Evolutionary conservation across 2,888 invertebrate genomes (phyloP).

Genomic region (Odontomyia ornata): DNA sequence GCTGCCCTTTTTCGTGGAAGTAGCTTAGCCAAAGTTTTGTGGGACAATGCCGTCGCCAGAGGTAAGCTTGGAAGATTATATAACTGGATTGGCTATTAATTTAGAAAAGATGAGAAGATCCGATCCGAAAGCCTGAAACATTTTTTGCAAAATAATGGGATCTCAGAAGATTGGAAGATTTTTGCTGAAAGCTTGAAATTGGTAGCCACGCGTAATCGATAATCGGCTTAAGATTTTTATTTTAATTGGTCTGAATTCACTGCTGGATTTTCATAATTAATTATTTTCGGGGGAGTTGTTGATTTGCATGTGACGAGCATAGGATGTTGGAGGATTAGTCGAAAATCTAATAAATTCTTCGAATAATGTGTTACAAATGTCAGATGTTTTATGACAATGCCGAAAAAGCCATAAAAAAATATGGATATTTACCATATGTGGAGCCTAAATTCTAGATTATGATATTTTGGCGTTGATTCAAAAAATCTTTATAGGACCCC

Average conservation of each 20-base stretch:
- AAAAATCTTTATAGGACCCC: too few species aligned
- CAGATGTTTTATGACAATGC: too few species aligned
- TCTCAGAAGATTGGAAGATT: background rate
- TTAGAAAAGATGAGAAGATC: background rate
- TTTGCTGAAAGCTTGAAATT: background rate
- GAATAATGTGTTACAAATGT: too few species aligned
- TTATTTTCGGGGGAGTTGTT: too few species aligned
- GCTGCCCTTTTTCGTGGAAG: constrained; percentile 36
- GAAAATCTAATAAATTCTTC: too few species aligned
- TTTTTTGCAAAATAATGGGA: background rate
- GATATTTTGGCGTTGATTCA: too few species aligned
- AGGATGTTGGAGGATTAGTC: too few species aligned
- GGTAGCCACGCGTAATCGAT: constrained; percentile 2
- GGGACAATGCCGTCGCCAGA: background rate
- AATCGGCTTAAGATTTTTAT: constrained; percentile 1
- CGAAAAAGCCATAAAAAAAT: too few species aligned
- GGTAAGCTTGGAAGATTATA: background rate
- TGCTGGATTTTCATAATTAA: too few species aligned
- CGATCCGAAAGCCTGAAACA: background rate
- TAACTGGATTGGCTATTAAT: background rate
- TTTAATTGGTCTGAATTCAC: background rate
- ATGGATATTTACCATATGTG: too few species aligned
- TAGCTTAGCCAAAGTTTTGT: constrained; percentile 22
- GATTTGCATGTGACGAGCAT: too few species aligned
- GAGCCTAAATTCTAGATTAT: too few species aligned